phyloP scores from a whole-genome alignment of 2,888 invertebrate genomes.

The Tribolium freemani region DNA sequence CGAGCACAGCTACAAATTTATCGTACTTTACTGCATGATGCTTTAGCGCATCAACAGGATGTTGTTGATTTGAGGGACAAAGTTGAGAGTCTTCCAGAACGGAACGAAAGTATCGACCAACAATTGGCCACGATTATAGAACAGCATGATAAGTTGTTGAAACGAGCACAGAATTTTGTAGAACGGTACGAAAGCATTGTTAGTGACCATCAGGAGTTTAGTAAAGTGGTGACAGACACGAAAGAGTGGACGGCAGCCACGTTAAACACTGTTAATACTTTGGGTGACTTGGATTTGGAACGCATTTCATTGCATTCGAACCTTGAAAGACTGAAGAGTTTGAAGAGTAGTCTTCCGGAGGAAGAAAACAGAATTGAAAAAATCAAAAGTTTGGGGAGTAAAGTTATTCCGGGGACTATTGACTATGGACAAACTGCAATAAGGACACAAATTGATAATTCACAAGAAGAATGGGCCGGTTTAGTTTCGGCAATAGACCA shows the following conservation, averaged over 20 bases:
- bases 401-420: slow-evolving; percentile 89
- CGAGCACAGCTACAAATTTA: slow-evolving; percentile 89
- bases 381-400: slow-evolving; percentile 87
- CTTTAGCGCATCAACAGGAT: slow-evolving; percentile 87
- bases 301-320: slow-evolving; percentile 89
- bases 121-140: slow-evolving; percentile 79
- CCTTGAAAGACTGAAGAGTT: slow-evolving; percentile 85
- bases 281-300: slow-evolving; percentile 88
- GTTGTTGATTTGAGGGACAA: slow-evolving; percentile 86
- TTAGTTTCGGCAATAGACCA: slow-evolving; percentile 82
- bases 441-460: slow-evolving; percentile 88
- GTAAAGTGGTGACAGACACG: slow-evolving; percentile 87
- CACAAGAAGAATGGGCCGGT: slow-evolving; percentile 92
- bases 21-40: slow-evolving; percentile 85
- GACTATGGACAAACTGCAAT: slow-evolving; percentile 87
- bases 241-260: slow-evolving; percentile 91
- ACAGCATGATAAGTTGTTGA: slow-evolving; percentile 80
- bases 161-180: slow-evolving; percentile 82
- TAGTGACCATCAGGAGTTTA: slow-evolving; percentile 90
- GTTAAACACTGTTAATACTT: slow-evolving; percentile 83
- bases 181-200: slow-evolving; percentile 91
- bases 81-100: slow-evolving; percentile 84
- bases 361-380: slow-evolving; percentile 88
- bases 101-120: slow-evolving; percentile 80
- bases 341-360: slow-evolving; percentile 84